These are phyloP conservation scores for Anthrax anthrax DNA, from an alignment of 2,888 invertebrate genomes.

Conservation along the genomic window DNA sequence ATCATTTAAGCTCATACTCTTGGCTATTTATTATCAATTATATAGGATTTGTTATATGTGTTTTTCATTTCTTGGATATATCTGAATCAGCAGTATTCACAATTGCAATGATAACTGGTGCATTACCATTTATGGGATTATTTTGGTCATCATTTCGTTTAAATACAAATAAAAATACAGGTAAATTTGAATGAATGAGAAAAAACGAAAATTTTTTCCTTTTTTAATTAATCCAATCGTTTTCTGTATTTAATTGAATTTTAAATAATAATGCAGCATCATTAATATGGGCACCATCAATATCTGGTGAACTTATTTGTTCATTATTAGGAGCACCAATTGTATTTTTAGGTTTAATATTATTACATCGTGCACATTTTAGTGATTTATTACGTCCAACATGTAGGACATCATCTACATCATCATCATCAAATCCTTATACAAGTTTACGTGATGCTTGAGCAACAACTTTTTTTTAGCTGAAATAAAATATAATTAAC, in stretches of 20 bases:
- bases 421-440: conserved; percentile 8
- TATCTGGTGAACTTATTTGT: conserved; percentile 46
- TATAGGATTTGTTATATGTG: conserved; percentile 35
- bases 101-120: conserved; percentile 38
- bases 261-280: conserved; percentile 24
- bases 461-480: conserved; percentile 3
- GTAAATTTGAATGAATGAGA: too few species aligned
- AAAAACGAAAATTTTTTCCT: too few species aligned
- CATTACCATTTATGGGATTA: conserved; percentile 40
- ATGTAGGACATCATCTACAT: neutral
- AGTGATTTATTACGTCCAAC: conserved; percentile 24
- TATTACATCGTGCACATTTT: conserved; percentile 40
- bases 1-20: conserved; percentile 25
- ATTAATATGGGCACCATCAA: conserved; percentile 40
- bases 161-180: conserved; percentile 31
- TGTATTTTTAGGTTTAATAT: conserved; percentile 38
- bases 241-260: too few species aligned
- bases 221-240: too few species aligned
- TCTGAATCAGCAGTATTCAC: conserved; percentile 44
- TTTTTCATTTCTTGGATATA: conserved; percentile 38
- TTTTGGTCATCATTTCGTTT: conserved; percentile 44
- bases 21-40: conserved; percentile 39
- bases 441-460: conserved; percentile 10
- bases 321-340: conserved; percentile 43
- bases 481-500: neutral